Base-by-base conservation (phyloP, 2,888 invertebrate genomes). In the Heterodera filipjevi region DNA sequence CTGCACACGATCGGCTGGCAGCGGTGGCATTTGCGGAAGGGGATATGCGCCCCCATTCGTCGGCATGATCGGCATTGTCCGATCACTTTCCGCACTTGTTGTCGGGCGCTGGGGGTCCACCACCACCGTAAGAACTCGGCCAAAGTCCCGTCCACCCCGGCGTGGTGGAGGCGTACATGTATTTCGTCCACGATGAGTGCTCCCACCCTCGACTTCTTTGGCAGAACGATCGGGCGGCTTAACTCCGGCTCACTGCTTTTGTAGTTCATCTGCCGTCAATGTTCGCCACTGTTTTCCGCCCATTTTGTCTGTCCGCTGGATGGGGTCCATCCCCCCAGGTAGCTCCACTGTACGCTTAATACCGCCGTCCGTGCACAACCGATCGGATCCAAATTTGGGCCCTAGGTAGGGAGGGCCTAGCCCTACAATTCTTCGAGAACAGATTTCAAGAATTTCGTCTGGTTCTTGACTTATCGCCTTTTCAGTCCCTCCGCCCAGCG, bases 1-100 rank as follows among this genome's bases (percentile, higher is more conserved):
- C 14, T 19, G 66, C 0, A 83, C 81, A 30, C 84, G 59, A 19
- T 76, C 81, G 16, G 39, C 19, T 3, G 81, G 81, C 14, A 81
- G 22, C n/a, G 77, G 27, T 12, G 39, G 44, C 77, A 76, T 68
- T 14, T 32, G n/a, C 14, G 82, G 82, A 16, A 77, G 76, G 10
- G 30, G 1, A 71, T 66, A 82, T n/a, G 79, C 66, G 2, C 10
- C 22, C 12, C 16, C n/a, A 79, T 66, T 27, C 32, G n/a, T 8
- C 68, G 44, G 44, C 80, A 80, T 8, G 6, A 14, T 3, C 27
- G 32, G 76, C 80, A 80, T 3, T n/a, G 14, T 0, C 16, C 16
- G n/a, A 79, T 33, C 14, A 68, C 27, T 30, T 49, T 8, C 12
- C 53, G 33, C 16, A n/a, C 39, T 12, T 49, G 70, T n/a, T 44